Evolutionary conservation across 2,888 invertebrate genomes (phyloP).

Genomic region (Sinodicranocentrus sp.): DNA sequence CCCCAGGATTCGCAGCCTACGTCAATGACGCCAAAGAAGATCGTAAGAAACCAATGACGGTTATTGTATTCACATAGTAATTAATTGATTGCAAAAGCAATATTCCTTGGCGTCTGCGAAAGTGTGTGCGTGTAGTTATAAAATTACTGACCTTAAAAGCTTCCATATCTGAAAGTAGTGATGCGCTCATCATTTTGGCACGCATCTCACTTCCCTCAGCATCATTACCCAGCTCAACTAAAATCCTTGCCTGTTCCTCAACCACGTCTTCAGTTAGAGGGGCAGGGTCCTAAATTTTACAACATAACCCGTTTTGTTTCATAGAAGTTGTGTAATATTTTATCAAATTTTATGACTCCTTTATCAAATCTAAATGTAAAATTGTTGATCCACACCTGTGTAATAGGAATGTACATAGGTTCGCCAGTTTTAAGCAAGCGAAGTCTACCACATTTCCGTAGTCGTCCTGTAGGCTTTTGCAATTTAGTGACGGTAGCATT

Average conservation of each 20-base stretch:
- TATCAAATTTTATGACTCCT: no score
- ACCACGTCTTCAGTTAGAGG: slow-evolving; percentile 98
- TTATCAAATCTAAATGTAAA: background rate
- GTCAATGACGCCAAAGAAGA: no score
- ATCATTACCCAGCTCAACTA: slow-evolving; percentile 92
- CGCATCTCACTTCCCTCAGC: slow-evolving; percentile 90
- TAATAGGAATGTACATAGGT: slow-evolving; percentile 88
- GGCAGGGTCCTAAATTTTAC: slow-evolving; percentile 87
- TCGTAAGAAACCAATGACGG: background rate
- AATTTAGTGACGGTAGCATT: slow-evolving; percentile 79
- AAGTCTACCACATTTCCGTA: slow-evolving; percentile 84
- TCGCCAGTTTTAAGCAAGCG: slow-evolving; percentile 85
- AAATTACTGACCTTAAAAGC: slow-evolving; percentile 89
- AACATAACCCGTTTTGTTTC: background rate
- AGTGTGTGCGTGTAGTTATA: background rate
- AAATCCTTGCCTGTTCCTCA: slow-evolving; percentile 93
- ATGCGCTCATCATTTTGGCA: slow-evolving; percentile 96
- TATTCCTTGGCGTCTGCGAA: no score
- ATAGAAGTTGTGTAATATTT: no score
- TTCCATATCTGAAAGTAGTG: slow-evolving; percentile 97
- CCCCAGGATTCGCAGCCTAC: slow-evolving; percentile 94
- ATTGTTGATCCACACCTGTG: slow-evolving; percentile 80
- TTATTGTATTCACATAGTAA: no score
- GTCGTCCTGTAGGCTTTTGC: slow-evolving; percentile 85
- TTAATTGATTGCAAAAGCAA: no score